Evolutionary conservation across 2,113 vertebrate species (phyloP).

Genomic region (Polypterus senegalus): DNA sequence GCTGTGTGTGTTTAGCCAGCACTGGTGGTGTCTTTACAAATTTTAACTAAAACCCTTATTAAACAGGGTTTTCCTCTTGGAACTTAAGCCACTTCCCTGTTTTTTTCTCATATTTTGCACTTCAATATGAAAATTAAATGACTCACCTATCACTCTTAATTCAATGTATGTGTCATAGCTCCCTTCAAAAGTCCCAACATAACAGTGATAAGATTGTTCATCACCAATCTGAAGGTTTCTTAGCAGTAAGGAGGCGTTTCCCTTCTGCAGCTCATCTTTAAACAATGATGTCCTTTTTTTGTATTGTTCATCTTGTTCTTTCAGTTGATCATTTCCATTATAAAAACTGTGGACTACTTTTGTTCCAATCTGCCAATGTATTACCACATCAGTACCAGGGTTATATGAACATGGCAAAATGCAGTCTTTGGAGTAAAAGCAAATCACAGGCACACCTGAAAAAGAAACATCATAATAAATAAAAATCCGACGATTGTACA

Average conservation of each 20-base stretch:
- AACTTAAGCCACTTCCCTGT: no score
- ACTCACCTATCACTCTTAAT: slow-evolving; percentile 32
- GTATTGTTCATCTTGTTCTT: slow-evolving; percentile 17
- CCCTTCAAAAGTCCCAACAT: slow-evolving; percentile 23
- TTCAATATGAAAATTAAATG: not conserved
- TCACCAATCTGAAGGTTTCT: slow-evolving; percentile 23
- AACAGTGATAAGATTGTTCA: slow-evolving; percentile 42
- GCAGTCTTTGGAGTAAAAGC: slow-evolving; percentile 31
- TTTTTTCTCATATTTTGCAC: no score
- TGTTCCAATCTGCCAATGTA: slow-evolving; percentile 52
- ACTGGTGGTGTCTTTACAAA: no score
- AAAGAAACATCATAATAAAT: not conserved
- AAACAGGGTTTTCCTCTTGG: no score
- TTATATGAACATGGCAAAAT: slow-evolving; percentile 42
- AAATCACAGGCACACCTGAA: slow-evolving; percentile 40
- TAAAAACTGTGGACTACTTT: slow-evolving; percentile 43
- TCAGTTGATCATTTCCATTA: slow-evolving; percentile 20
- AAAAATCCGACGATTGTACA: no score
- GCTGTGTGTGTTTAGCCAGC: no score
- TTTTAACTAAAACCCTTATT: no score
- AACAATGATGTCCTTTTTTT: slow-evolving; percentile 39
- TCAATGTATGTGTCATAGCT: slow-evolving; percentile 12
- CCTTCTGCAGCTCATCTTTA: slow-evolving; percentile 21
- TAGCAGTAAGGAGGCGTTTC: slow-evolving; percentile 48
- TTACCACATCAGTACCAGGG: slow-evolving; percentile 25